Evolutionary conservation across 2,888 invertebrate species (phyloP), one percentile per base, ranked within the genome.

Genomic region (Drosophila trichaetosa): DNA sequence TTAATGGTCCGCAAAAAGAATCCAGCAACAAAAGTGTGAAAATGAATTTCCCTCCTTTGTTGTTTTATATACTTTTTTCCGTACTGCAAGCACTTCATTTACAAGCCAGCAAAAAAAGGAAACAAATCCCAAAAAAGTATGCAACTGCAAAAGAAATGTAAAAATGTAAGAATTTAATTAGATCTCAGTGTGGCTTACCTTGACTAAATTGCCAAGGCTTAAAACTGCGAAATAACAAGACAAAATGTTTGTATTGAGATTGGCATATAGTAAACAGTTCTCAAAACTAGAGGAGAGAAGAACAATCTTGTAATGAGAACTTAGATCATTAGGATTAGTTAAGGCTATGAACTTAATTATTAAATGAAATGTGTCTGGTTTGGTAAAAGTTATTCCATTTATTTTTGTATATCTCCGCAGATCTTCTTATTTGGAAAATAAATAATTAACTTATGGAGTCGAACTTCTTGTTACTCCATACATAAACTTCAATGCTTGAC

Each of bases 1-100:
- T 83, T 85, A 83, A 83, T 83, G 83, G 83, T 85, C 76, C 83
- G 86, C 79, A 80, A 68, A 72, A 72, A 70, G 59, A 72, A n/a
- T 29, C 64, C 42, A 56, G 54, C 57, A 48, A 42, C 58, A 58
- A 76, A 79, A 85, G 85, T 82, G 83, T 83, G 82, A 73, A 69
- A 80, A 80, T 69, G 65, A 74, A 60, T 64, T 57, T 21, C 24
- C n/a, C 11, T 63, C 16, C 49, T 31, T 57, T 59, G 62, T 74
- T 36, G 40, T 52, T n/a, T 27, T 62, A 27, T 63, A 58, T 5
- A 60, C 54, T 38, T n/a, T n/a, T 36, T 38, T 38, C 38, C 27
- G 38, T 56, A 38, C 38, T 46, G 21, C 27, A 38, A 59, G 33
- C 46, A 54, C 38, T 59, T 49, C 53, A 42, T 34, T 65, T 40